Percentiles rank a stretch among this genome's conserved stretches.
phyloP scores from a whole-genome alignment of 35 echinoderm and acorn worm genomes.

The Eucidaris tribuloides region DNA sequence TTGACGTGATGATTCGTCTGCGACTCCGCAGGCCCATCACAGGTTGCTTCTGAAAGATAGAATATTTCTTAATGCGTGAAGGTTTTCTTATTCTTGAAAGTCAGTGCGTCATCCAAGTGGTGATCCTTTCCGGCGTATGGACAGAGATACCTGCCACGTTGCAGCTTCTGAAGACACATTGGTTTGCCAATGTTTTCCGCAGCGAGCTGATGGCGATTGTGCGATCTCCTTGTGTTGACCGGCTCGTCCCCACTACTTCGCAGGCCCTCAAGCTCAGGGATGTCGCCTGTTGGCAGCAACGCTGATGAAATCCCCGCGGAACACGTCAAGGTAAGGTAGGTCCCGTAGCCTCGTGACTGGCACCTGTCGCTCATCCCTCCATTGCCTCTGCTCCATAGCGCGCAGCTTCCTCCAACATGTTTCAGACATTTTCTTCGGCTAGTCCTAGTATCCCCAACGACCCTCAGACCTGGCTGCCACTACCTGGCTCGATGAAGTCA shows the following conservation, averaged over 20 bases:
- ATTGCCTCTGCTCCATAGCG: background rate
- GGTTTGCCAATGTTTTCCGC: background rate
- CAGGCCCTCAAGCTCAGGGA: constrained; percentile 13
- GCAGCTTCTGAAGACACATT: background rate
- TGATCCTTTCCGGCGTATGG: background rate
- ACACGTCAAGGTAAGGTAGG: constrained; percentile 6
- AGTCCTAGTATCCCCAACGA: background rate
- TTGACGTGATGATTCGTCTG: background rate
- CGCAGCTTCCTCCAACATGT: constrained; percentile 20
- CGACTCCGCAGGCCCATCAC: constrained; percentile 17
- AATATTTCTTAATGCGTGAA: background rate
- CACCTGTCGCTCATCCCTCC: background rate
- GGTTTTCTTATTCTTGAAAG: background rate
- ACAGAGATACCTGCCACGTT: background rate
- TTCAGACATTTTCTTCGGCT: constrained; percentile 8
- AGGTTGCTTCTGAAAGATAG: constrained; percentile 6
- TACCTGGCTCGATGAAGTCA: constrained; percentile 23
- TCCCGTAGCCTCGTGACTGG: background rate
- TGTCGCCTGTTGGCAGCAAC: background rate
- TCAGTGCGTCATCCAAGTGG: background rate
- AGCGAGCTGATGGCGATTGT: background rate
- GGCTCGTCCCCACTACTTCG: background rate
- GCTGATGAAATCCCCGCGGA: background rate
- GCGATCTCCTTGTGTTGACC: background rate
- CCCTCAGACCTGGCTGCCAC: background rate